Conservation (phyloP, 2,113 vertebrate genomes). For the Melanerpes aurifrons region DNA sequence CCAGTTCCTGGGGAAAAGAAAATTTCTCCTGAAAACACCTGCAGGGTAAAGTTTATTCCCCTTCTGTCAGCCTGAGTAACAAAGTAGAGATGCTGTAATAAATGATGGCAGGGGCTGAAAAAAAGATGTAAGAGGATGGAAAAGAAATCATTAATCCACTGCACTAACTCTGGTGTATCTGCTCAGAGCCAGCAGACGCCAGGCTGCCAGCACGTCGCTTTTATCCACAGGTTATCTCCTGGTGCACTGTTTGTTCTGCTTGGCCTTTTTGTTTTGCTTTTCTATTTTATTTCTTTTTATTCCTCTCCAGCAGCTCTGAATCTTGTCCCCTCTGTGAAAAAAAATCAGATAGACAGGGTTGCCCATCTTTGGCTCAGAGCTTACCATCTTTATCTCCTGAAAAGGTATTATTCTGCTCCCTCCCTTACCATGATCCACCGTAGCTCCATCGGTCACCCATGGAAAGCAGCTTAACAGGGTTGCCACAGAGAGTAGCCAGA, state of each 20-base stretch:
- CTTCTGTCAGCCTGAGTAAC: conserved; percentile 11
- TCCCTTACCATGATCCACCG: not conserved
- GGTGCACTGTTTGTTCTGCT: not conserved
- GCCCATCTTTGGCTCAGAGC: not conserved
- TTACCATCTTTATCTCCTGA: not conserved
- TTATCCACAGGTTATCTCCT: not conserved
- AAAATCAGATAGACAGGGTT: not conserved
- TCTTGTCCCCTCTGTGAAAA: not conserved
- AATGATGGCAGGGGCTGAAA: conserved; percentile 21
- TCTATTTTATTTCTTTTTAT: not conserved
- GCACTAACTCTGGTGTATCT: not conserved
- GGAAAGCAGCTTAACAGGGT: conserved; percentile 10
- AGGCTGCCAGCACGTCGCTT: not conserved
- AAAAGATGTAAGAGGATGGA: conserved; percentile 21
- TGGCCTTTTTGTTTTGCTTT: not conserved
- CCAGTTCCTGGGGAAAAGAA: not conserved
- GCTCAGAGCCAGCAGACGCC: not conserved
- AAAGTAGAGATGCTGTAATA: conserved; percentile 15
- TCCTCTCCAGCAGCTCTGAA: not conserved
- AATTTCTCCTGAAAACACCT: conserved; percentile 43
- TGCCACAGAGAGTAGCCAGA: conserved; percentile 1
- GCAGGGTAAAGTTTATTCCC: conserved; percentile 44
- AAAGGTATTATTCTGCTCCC: not conserved
- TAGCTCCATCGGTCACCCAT: not conserved
- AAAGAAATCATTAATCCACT: conserved; percentile 49